Base-by-base conservation (phyloP, 2,797 vertebrate genomes). In the Thalassophryne amazonica region DNA sequence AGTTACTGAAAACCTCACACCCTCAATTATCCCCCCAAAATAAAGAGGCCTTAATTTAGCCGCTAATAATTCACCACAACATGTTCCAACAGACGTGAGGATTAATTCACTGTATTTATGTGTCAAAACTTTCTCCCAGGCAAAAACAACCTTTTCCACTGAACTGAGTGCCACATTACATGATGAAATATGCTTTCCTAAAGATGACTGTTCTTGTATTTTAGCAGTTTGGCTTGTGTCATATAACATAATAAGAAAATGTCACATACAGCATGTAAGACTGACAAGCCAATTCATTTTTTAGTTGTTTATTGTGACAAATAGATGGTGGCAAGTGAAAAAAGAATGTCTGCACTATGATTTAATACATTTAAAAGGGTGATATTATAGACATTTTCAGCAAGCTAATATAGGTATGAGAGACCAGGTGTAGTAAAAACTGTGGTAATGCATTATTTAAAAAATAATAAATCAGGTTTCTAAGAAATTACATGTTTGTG, bases 1-100 rank as follows among this genome's bases (percentile, higher is more conserved):
- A n/a, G n/a, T n/a, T 48, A 41, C 39, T 72, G 77, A 82, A 76
- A 63, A 50, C 43, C 49, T 28, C 84, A 83, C 68, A 76, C 81
- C 78, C 38, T 60, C 78, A 88, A 88, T 90, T 88, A 89, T 76
- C 67, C 27, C 67, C 27, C 2, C 39, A 69, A 72, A 73, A 79
- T 76, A 82, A 86, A 81, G n/a, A 78, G 36, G 47, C 71, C 60
- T 78, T 69, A 67, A 85, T 76, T 75, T 69, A 82, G 60, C 61
- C 58, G 76, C 72, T 74, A 84, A 85, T 86, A 78, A 83, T 74
- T 85, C 79, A 85, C 59, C 23, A 5, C 14, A 42, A 39, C 52
- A 2, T 66, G 69, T 75, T 77, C 64, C 48, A 73, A 56, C 76
- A 76, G 61, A 78, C 61, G 43, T 19, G 36, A 35, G 19, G 41